Percentiles rank a stretch among this genome's conserved stretches.
phyloP scores from a whole-genome alignment of 1,140 invertebrate genomes.

The Drosophila sulfurigaster region DNA sequence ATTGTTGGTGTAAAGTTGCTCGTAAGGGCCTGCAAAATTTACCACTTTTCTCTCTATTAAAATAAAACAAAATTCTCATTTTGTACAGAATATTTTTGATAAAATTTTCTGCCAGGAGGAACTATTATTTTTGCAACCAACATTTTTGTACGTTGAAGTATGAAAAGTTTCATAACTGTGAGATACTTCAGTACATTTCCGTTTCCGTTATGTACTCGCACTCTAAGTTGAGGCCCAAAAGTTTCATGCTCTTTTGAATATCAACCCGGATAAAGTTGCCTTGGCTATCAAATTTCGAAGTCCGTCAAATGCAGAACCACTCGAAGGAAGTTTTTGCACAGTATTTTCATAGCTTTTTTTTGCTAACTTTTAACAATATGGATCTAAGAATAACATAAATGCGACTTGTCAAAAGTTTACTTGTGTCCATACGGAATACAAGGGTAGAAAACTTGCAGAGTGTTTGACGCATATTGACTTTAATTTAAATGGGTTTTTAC shows the following conservation, averaged over 20 bases:
- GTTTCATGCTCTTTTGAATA: conserved; percentile 44
- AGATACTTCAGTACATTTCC: conserved; percentile 46
- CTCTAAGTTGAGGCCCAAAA: conserved; percentile 25
- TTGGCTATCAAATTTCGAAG: conserved; percentile 48
- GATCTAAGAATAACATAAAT: conserved; percentile 34
- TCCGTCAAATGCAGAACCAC: conserved; percentile 51
- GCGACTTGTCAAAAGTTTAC: conserved; percentile 36
- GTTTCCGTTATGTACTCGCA: conserved; percentile 46
- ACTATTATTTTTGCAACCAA: conserved; percentile 41
- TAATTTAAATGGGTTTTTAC: conserved; percentile 29
- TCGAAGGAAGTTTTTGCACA: conserved; percentile 22
- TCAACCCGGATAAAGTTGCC: conserved; percentile 30
- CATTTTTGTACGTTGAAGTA: conserved; percentile 15
- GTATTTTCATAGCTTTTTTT: conserved; percentile 1
- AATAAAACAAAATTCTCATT: conserved; percentile 28
- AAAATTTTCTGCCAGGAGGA: conserved; percentile 9
- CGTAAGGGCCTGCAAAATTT: conserved; percentile 12
- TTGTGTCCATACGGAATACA: background rate
- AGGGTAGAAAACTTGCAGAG: conserved; percentile 29
- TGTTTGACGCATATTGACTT: conserved; percentile 50
- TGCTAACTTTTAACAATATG: conserved; percentile 19
- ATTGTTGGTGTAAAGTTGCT: conserved; percentile 15
- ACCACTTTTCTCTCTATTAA: conserved; percentile 27
- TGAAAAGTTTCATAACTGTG: conserved; percentile 40
- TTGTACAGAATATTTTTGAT: conserved; percentile 26